These are phyloP conservation scores for Drosophila mimetica DNA, from an alignment of 2,888 invertebrate genomes.

Conservation along the genomic window DNA sequence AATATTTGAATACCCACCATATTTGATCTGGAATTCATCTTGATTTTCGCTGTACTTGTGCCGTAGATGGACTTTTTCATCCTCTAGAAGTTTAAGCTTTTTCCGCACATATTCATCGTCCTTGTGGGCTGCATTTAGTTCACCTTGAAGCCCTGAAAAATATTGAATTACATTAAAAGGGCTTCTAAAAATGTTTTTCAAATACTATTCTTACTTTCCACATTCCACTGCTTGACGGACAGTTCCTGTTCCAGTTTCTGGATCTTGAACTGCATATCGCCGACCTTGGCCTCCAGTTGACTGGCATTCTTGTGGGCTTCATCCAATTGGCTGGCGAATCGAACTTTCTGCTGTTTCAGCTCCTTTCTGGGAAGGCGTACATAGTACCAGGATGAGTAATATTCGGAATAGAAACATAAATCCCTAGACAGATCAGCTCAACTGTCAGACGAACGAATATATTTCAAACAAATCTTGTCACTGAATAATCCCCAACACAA, in stretches of 20 bases:
- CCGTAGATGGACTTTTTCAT: constrained; percentile 81
- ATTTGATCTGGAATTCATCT: constrained; percentile 82
- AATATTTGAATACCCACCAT: constrained; percentile 65
- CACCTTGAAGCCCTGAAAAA: constrained; percentile 82
- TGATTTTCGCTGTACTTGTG: constrained; percentile 82
- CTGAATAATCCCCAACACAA: constrained; percentile 46
- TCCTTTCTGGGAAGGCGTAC: constrained; percentile 80
- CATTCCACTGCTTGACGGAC: constrained; percentile 83
- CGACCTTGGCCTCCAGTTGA: constrained; percentile 80
- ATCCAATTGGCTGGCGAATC: constrained; percentile 82
- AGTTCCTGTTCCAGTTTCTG: constrained; percentile 83
- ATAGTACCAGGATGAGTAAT: constrained; percentile 10
- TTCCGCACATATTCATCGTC: constrained; percentile 84
- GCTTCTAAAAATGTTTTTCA: fast-evolving
- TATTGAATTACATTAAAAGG: neutral
- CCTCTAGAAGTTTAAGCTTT: constrained; percentile 82
- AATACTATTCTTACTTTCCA: constrained; percentile 81
- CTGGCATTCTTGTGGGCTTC: constrained; percentile 83
- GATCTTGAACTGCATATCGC: constrained; percentile 82
- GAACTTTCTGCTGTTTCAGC: constrained; percentile 81
- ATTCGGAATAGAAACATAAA: constrained; percentile 7
- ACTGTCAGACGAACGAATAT: constrained; percentile 39
- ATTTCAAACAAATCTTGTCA: constrained; percentile 51
- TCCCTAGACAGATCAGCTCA: constrained; percentile 44
- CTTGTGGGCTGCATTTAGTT: constrained; percentile 82